Evolutionary conservation across 2,888 invertebrate species (phyloP).

Genomic region (Cremastinae sp.): DNA sequence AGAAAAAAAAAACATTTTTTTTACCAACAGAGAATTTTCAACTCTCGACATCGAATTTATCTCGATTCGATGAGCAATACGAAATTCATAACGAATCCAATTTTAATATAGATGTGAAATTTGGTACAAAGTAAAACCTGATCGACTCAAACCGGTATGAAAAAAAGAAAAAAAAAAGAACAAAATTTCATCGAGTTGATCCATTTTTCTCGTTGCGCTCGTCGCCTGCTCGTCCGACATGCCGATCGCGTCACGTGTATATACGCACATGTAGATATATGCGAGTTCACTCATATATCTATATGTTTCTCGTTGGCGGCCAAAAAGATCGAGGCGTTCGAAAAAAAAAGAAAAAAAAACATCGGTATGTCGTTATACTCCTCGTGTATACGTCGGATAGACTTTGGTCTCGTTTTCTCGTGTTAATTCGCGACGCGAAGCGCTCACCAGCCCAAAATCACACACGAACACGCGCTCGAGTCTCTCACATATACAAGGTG

Average conservation of each 20-base stretch:
- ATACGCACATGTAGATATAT: constrained; percentile 15
- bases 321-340: constrained; percentile 38
- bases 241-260: constrained; percentile 39
- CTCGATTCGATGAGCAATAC: too few relatives aligned
- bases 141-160: not conserved
- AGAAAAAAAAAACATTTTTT: not conserved
- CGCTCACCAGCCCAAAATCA: constrained; percentile 45
- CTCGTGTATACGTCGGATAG: constrained; percentile 37
- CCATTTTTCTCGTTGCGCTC: constrained; percentile 40
- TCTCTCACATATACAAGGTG: constrained; percentile 16
- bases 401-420: constrained; percentile 58
- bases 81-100: too few relatives aligned
- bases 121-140: not conserved
- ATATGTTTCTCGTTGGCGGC: constrained; percentile 27
- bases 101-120: too few relatives aligned
- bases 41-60: too few relatives aligned
- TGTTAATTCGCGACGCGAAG: constrained; percentile 48
- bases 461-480: constrained; percentile 43
- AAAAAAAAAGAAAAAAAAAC: constrained; percentile 33
- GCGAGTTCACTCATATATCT: constrained; percentile 8
- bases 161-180: not conserved
- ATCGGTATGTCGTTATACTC: constrained; percentile 50
- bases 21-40: too few relatives aligned
- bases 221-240: constrained; percentile 38
- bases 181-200: not conserved